These are phyloP conservation scores for Deilephila elpenor DNA, from an alignment of 2,888 invertebrate genomes.

Conservation along the genomic window DNA sequence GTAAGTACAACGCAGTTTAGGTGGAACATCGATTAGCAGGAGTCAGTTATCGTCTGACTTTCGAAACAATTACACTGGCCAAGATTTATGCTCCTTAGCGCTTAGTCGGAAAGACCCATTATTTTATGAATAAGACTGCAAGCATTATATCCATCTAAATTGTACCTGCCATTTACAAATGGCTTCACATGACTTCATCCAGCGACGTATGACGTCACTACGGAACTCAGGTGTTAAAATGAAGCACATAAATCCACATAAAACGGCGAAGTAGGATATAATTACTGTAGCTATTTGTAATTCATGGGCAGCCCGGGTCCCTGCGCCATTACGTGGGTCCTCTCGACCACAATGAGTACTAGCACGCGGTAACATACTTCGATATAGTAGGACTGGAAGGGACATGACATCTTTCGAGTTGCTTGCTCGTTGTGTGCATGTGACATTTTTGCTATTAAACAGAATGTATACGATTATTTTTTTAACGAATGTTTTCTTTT, in stretches of 20 bases:
- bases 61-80: too few relatives aligned
- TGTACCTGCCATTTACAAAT: neutral
- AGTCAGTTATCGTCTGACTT: too few relatives aligned
- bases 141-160: too few relatives aligned
- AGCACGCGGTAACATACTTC: slow-evolving; percentile 52
- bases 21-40: too few relatives aligned
- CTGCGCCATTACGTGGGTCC: slow-evolving; percentile 58
- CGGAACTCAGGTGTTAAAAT: slow-evolving; percentile 53
- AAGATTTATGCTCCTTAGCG: too few relatives aligned
- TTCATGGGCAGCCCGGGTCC: slow-evolving; percentile 62
- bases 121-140: too few relatives aligned
- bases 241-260: slow-evolving; percentile 61
- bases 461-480: too few relatives aligned
- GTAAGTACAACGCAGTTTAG: too few relatives aligned
- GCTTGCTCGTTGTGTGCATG: too few relatives aligned
- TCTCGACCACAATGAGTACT: slow-evolving; percentile 60
- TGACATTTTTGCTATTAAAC: too few relatives aligned
- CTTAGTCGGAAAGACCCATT: too few relatives aligned
- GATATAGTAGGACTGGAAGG: slow-evolving; percentile 44
- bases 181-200: slow-evolving; percentile 6
- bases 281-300: slow-evolving; percentile 65
- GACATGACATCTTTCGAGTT: slow-evolving; percentile 8
- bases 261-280: slow-evolving; percentile 53
- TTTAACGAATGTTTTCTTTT: too few relatives aligned
- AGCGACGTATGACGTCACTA: slow-evolving; percentile 26